Evolutionary conservation across 1,140 invertebrate genomes (phyloP).

Genomic region (Liolophura sinensis): DNA sequence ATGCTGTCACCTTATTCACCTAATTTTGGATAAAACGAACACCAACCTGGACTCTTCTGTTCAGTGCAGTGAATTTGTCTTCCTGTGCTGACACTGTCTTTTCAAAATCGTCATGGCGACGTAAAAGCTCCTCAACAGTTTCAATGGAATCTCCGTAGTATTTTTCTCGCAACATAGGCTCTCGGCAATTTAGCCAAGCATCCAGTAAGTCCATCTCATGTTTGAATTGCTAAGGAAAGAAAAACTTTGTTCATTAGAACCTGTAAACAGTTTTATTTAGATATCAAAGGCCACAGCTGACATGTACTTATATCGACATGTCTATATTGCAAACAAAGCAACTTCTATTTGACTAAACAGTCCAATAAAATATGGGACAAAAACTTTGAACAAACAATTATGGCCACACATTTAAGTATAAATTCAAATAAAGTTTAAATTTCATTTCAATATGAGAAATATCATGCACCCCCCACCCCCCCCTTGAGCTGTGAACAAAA

Average conservation of each 20-base stretch:
- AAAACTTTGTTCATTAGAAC: constrained; percentile 1
- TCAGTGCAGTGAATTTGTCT: constrained; percentile 92
- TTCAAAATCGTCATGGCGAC: constrained; percentile 99
- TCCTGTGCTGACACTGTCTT: constrained; percentile 96
- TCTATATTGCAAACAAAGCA: not conserved
- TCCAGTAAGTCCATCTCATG: constrained; percentile 94
- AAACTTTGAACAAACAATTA: not conserved
- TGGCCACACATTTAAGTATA: not conserved
- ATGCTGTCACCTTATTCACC: not conserved
- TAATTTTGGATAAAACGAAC: constrained; percentile 1
- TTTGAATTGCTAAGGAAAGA: constrained; percentile 68
- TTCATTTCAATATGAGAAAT: too few species aligned
- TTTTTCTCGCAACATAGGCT: constrained; percentile 90
- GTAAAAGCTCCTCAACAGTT: constrained; percentile 94
- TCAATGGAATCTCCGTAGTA: constrained; percentile 95
- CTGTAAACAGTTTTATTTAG: not conserved
- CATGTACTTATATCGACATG: not conserved
- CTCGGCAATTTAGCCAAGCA: constrained; percentile 96
- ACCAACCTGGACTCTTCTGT: constrained; percentile 79
- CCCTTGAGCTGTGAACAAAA: too few species aligned
- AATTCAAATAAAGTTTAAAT: not conserved
- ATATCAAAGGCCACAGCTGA: too few species aligned
- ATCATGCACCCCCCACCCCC: too few species aligned
- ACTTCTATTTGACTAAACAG: not conserved
- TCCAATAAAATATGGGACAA: too few species aligned